phyloP scores from a whole-genome alignment of 2,797 vertebrate genomes.

The Sarcophilus harrisii region DNA sequence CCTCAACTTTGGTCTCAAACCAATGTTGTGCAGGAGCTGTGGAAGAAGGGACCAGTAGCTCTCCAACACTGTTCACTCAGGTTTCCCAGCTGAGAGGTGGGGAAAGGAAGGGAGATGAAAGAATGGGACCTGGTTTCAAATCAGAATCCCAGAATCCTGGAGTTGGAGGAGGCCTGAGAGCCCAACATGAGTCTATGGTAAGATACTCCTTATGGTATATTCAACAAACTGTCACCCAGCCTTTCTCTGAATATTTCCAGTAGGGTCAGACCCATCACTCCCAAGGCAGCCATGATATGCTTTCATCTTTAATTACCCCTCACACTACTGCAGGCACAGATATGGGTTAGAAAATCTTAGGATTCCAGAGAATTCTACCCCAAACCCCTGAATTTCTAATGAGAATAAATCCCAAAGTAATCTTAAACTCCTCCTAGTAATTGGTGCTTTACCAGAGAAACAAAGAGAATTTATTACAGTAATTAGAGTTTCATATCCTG shows the following conservation, averaged over 20 bases:
- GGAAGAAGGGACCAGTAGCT: background rate
- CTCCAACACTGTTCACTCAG: background rate
- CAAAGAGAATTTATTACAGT: background rate
- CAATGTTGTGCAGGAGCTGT: background rate
- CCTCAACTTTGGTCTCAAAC: background rate
- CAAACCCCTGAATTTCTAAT: background rate
- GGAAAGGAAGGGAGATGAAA: background rate
- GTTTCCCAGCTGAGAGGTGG: background rate
- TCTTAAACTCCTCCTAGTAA: background rate
- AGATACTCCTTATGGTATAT: background rate
- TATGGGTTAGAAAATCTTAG: background rate
- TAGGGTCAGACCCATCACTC: background rate
- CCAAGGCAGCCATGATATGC: background rate
- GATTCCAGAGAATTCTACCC: background rate
- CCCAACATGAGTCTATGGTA: background rate
- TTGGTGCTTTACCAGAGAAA: background rate
- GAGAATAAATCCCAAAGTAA: background rate
- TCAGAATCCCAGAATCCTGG: background rate
- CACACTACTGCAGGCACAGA: background rate
- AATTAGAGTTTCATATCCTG: background rate
- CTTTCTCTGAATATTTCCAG: background rate
- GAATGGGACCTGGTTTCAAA: background rate
- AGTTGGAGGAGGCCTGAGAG: background rate
- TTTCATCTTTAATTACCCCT: background rate
- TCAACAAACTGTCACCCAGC: background rate